Percentiles rank a stretch among this genome's conserved stretches.
Conservation (phyloP, 2,113 vertebrate species). For the Peromyscus maniculatus region DNA sequence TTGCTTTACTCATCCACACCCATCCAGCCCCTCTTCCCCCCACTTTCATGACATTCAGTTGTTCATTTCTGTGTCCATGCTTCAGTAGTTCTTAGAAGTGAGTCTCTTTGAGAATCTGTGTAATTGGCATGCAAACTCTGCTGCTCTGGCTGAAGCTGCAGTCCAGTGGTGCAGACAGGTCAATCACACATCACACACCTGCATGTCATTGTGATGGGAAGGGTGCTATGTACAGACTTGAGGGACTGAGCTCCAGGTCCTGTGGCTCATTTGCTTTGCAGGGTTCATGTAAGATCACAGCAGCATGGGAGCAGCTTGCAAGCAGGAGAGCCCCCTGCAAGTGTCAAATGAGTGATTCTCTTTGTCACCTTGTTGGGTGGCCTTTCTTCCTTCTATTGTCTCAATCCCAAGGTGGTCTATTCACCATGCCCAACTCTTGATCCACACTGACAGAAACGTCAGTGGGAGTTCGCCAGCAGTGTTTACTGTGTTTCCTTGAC, state of each 20-base stretch:
- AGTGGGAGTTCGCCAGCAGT: background rate
- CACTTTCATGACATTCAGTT: background rate
- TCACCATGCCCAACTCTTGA: background rate
- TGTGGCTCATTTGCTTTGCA: background rate
- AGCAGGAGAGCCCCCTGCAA: background rate
- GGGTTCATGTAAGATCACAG: background rate
- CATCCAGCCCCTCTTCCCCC: background rate
- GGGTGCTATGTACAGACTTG: background rate
- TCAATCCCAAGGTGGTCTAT: background rate
- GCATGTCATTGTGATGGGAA: rapidly evolving
- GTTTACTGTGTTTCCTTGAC: background rate
- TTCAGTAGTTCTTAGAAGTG: background rate
- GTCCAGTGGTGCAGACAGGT: background rate
- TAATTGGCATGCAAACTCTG: background rate
- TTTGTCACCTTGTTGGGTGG: background rate
- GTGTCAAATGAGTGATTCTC: background rate
- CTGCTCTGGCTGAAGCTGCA: background rate
- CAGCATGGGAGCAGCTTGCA: background rate
- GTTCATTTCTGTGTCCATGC: background rate
- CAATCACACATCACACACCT: background rate
- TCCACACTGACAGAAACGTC: background rate
- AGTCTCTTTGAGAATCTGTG: background rate
- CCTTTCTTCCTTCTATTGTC: background rate
- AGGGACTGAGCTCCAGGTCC: background rate
- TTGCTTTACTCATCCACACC: background rate